These are phyloP conservation scores for Phalacrocorax carbo DNA, from an alignment of 2,113 vertebrate genomes.

Conservation along the genomic window DNA sequence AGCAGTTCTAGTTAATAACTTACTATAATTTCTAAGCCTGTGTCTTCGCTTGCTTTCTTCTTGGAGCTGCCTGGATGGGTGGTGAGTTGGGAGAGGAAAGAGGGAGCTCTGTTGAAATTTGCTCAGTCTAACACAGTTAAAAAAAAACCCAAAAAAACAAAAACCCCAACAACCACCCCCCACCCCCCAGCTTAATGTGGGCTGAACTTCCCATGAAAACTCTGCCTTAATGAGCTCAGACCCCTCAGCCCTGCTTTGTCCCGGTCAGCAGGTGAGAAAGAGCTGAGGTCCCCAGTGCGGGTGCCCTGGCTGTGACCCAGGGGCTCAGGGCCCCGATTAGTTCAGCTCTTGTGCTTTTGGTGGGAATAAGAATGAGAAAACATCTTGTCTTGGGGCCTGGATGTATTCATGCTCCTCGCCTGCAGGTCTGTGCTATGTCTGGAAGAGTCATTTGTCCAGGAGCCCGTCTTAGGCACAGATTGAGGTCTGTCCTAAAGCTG, in stretches of 20 bases:
- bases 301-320: slow-evolving; percentile 53
- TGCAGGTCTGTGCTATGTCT: background rate
- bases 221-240: background rate
- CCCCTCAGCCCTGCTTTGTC: slow-evolving; percentile 21
- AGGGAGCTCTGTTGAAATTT: background rate
- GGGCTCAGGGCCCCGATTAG: background rate
- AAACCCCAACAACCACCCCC: background rate
- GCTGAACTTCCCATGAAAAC: slow-evolving; percentile 16
- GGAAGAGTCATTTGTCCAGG: background rate
- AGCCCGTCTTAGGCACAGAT: background rate
- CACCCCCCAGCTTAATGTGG: background rate
- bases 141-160: background rate
- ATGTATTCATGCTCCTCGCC: background rate
- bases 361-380: background rate
- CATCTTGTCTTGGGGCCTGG: background rate
- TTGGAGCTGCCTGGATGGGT: background rate
- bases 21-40: background rate
- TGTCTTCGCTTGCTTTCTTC: slow-evolving; percentile 1
- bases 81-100: background rate
- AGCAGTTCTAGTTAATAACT: background rate
- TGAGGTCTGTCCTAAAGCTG: background rate
- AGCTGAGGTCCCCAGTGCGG: background rate
- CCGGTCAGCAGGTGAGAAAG: slow-evolving; percentile 44
- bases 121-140: background rate
- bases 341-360: background rate